A percentile compares a stretch with the other conserved stretches of the same genome.
These are phyloP conservation scores for Megalonaias nervosa DNA, from an alignment of 1,140 invertebrate species.

Conservation along the genomic window DNA sequence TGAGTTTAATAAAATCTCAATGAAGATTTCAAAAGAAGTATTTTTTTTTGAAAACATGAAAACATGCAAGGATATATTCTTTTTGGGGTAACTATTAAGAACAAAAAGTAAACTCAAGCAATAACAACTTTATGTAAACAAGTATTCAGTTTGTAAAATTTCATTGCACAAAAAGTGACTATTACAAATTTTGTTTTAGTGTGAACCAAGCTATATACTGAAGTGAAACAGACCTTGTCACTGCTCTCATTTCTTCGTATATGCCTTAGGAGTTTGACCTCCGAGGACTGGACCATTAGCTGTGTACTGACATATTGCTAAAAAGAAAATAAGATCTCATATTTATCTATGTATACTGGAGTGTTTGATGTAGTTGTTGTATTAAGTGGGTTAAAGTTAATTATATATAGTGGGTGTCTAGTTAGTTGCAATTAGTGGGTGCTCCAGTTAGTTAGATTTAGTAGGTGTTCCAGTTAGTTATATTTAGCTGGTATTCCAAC, in stretches of 20 bases:
- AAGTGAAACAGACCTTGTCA: constrained; percentile 56
- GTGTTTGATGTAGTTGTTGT: no score
- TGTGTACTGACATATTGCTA: constrained; percentile 72
- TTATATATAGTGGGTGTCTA: no score
- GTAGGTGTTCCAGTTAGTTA: no score
- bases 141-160: background rate
- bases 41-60: background rate
- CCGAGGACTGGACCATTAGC: constrained; percentile 67
- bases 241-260: constrained; percentile 58
- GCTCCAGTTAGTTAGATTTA: no score
- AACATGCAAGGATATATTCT: background rate
- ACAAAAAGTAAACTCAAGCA: background rate
- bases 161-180: background rate
- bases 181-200: no score
- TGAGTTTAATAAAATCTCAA: background rate
- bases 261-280: constrained; percentile 65
- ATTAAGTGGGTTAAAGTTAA: no score
- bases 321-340: constrained; percentile 23
- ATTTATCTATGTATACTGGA: background rate
- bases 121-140: background rate
- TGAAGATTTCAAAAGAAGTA: background rate
- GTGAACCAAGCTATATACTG: no score
- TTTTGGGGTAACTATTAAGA: background rate
- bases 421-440: no score
- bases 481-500: no score